Base-by-base conservation (phyloP, 1,140 invertebrate species). In the Thaumetopoea pityocampa region DNA sequence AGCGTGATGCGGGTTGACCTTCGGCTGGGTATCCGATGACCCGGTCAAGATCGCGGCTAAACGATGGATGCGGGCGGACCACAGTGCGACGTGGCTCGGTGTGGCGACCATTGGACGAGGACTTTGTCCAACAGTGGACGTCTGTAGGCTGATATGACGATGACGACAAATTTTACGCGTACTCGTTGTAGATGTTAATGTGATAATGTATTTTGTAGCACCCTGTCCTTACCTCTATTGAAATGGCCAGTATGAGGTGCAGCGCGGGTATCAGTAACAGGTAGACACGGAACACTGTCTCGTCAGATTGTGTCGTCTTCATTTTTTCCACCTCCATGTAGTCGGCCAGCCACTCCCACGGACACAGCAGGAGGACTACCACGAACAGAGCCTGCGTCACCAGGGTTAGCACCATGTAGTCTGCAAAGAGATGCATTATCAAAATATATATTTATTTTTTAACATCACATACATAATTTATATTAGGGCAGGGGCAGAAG, bases 271-370 rank as follows among this genome's bases (percentile, higher is more conserved):
- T 66, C 3, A 86, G 41, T 28, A 86, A 51, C 35, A 85, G 34
- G 33, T 85, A 86, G 4, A 85, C 37, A 18, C 82, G 67, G 57
- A 85, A 86, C 33, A 72, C 54, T 8, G 62, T 72, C 33, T 74
- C 60, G n/a, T 74, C 71, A 0, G 19, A 35, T 8, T 69, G 38
- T 0, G 34, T 12, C 0, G 47, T 5, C 14, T 68, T 54, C 58
- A 81, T 53, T 7, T 45, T 51, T 27, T 68, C 49, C 1, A 86
- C 47, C 43, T 86, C 80, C 70, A 86, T 85, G 42, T 64, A 67
- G 3, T 76, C 59, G 0, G 80, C 67, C 11, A 85, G 50, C 50
- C 60, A 61, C 2, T 51, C 5, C 82, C 79, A 85, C 3, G 84
- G 84, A 16, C 67, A 76, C 38, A 85, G 58, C 20, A 85, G 50